Conservation (phyloP, 2,113 vertebrate species). For the Albula goreensis region DNA sequence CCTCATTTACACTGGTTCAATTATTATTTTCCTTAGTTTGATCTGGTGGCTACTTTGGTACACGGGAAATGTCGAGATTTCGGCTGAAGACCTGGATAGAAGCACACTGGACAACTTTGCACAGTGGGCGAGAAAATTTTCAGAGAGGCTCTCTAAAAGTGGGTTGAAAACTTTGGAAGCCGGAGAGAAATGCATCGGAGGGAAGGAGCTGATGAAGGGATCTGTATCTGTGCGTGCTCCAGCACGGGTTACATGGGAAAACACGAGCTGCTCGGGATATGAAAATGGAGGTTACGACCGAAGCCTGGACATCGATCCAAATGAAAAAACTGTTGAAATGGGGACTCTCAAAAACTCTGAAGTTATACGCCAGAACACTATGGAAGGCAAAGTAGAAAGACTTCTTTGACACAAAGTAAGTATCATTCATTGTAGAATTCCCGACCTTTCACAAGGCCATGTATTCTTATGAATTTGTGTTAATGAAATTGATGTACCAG, state of each 20-base stretch:
- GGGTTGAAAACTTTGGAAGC: constrained; percentile 47
- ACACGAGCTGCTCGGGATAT: constrained; percentile 27
- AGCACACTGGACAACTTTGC: constrained; percentile 51
- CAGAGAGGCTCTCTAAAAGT: constrained; percentile 58
- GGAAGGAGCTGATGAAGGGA: constrained; percentile 42
- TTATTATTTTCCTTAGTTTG: constrained; percentile 69
- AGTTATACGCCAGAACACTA: constrained; percentile 31
- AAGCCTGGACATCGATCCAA: constrained; percentile 28
- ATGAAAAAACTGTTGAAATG: constrained; percentile 56
- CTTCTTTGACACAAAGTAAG: constrained; percentile 51
- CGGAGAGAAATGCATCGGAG: constrained; percentile 29
- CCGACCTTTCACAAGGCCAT: not conserved
- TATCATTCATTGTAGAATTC: not conserved
- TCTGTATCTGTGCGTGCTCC: constrained; percentile 23
- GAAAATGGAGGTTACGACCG: constrained; percentile 61
- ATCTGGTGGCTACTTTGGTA: constrained; percentile 76
- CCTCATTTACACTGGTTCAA: constrained; percentile 70
- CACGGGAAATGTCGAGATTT: constrained; percentile 59
- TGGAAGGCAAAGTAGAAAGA: constrained; percentile 45
- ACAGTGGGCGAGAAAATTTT: constrained; percentile 66
- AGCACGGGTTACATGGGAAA: constrained; percentile 46
- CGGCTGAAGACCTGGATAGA: constrained; percentile 33
- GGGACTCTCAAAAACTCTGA: constrained; percentile 46
- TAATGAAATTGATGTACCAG: not conserved
- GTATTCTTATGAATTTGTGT: not conserved